Evolutionary conservation across 2,797 vertebrate genomes (phyloP), one percentile per base, ranked within the genome.

Genomic region (Buphagus erythrorhynchus): DNA sequence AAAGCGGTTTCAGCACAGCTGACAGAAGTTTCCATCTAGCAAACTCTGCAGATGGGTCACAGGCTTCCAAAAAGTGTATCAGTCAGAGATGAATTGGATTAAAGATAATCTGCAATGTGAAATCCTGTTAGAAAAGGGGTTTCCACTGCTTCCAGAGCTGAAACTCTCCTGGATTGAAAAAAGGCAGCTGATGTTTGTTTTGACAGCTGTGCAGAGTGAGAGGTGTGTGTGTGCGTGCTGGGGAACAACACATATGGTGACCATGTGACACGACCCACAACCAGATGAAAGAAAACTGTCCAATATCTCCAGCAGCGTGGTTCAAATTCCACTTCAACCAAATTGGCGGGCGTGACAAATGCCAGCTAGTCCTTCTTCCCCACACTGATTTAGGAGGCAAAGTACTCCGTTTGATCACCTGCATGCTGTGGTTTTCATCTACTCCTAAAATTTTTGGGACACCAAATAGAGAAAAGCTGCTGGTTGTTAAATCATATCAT

Each of bases 131-230:
- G 74, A 78, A 93, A 92, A 93, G 75, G 55, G 85, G 62, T 93
- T 92, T 93, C 78, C 54, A 54, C 67, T 48, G 63, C 91, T 95
- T 95, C 82, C 93, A 96, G 94, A 88, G 82, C 77, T 58, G 73
- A 81, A 93, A 79, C 69, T 72, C 87, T 88, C 86, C 81, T 81
- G 93, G 75, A 95, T 11, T 80, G 76, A 96, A 95, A 80, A 87
- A 79, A 73, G 91, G 89, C 97, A 96, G 96, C 96, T 97, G 96
- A 96, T 95, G 94, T 97, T 96, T 97, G 97, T 98, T 98, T 98
- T 96, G 95, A 97, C 97, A 98, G 98, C 97, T 98, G 97, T 28
- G 68, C 55, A 43, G 93, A 88, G 76, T 55, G 92, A 92, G 88
- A 83, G 66, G 91, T 81, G 90, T 86, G 93, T 91, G 88, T 52